These are phyloP conservation scores for Stenoptilia bipunctidactyla DNA, from an alignment of 2,888 invertebrate species.

Conservation along the genomic window DNA sequence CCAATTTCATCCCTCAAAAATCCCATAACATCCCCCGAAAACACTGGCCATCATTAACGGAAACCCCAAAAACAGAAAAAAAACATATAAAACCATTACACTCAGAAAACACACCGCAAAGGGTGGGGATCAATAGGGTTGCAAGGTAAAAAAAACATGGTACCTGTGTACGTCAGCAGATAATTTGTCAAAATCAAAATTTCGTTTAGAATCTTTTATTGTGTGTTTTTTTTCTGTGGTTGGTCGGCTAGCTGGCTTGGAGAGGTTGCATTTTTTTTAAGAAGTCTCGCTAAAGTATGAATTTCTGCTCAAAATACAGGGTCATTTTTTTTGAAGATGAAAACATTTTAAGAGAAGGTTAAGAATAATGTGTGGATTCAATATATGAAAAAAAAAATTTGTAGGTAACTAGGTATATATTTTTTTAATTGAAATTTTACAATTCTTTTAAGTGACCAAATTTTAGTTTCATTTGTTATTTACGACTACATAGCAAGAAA, in stretches of 20 bases:
- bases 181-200: background rate
- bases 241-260: background rate
- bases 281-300: too few relatives aligned
- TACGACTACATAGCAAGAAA: too few relatives aligned
- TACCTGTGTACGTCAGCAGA: background rate
- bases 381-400: too few relatives aligned
- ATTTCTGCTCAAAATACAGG: too few relatives aligned
- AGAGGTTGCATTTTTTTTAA: background rate
- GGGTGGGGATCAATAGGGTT: background rate
- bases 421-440: too few relatives aligned
- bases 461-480: too few relatives aligned
- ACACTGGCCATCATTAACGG: background rate
- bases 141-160: background rate
- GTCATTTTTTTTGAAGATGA: too few relatives aligned
- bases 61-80: background rate
- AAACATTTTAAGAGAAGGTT: too few relatives aligned
- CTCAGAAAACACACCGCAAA: background rate
- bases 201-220: background rate
- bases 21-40: background rate
- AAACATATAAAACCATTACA: background rate
- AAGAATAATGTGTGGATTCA: too few relatives aligned
- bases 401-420: too few relatives aligned
- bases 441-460: too few relatives aligned
- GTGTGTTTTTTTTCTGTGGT: background rate
- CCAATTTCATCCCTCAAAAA: too few relatives aligned